These are phyloP conservation scores for Anarrhichthys ocellatus DNA, from an alignment of 2,113 vertebrate species.

Conservation along the genomic window DNA sequence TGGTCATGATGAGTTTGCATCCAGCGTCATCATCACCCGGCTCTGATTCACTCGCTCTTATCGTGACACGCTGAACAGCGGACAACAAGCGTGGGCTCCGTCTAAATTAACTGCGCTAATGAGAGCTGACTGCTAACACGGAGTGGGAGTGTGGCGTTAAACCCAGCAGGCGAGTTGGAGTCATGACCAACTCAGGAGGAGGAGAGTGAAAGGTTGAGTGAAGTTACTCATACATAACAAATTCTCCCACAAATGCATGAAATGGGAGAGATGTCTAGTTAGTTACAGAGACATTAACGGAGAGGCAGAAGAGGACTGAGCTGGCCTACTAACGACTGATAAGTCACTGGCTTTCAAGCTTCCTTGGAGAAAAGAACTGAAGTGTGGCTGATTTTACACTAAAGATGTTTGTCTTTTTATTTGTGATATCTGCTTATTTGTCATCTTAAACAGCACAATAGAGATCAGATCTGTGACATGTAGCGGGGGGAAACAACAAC, in stretches of 20 bases:
- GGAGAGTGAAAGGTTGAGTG: constrained; percentile 42
- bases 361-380: constrained; percentile 19
- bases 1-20: background rate
- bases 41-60: constrained; percentile 33
- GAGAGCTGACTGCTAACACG: constrained; percentile 33
- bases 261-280: background rate
- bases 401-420: constrained; percentile 11
- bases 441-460: background rate
- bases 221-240: constrained; percentile 44
- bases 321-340: constrained; percentile 33
- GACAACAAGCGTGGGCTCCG: constrained; percentile 16
- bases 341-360: constrained; percentile 42
- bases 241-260: constrained; percentile 9
- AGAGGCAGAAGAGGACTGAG: constrained; percentile 17
- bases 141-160: constrained; percentile 51
- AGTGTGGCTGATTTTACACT: constrained; percentile 14
- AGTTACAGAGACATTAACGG: constrained; percentile 18
- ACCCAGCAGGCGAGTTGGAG: constrained; percentile 47
- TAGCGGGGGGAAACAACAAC: background rate
- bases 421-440: constrained; percentile 2
- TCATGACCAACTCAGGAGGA: constrained; percentile 25
- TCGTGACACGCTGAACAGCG: constrained; percentile 2
- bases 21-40: background rate
- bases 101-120: constrained; percentile 30
- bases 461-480: constrained; percentile 24